Base-by-base conservation (phyloP, 92 coral and sea anemone species). In the Muricea muricata region DNA sequence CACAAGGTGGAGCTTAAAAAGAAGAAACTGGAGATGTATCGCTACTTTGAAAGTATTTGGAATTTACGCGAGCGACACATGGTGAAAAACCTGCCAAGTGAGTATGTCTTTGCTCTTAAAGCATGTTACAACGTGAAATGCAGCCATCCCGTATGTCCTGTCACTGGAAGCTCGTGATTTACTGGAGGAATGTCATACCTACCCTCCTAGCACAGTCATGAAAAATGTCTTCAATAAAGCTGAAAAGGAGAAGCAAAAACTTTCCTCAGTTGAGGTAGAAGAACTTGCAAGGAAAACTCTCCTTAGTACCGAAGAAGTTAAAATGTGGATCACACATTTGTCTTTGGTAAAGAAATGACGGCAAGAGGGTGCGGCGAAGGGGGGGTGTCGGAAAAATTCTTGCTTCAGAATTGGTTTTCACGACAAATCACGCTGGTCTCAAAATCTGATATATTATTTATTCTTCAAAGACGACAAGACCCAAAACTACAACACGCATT, bases 131-230 rank as follows among this genome's bases (percentile, higher is more conserved):
- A 73, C 57, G 24, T 4, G 26, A n/a, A 31, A 21, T 73, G 79
- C 79, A 39, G 23, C 17, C 52, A 70, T 34, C 52, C 52, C 6
- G 21, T 70, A 55, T 70, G 77, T 32, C 48, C n/a, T n/a, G n/a
- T n/a, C 45, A 39, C 5, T 4, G 45, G 45, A 39, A 39, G 45
- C 6, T 39, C 6, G 11, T 82, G 37, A 13, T 50, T 54, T 58
- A 37, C 30, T 33, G n/a, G n/a, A n/a, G 67, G 15, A 18, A 85
- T 28, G 82, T 81, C 63, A 25, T 40, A 79, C 39, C 37, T 79
- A 46, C n/a, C 91, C 86, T 54, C 86, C 88, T 57, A 75, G 81
- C 56, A 60, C 73, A 75, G 88, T 88, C 29, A 68, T 88, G 15
- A 79, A 86, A 52, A 42, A 68, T 20, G 89, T 80, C n/a, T 86